A percentile compares a stretch with the other conserved stretches of the same genome.
Evolutionary conservation across 2,797 vertebrate genomes (phyloP).

Genomic region (Podarcis lilfordi): DNA sequence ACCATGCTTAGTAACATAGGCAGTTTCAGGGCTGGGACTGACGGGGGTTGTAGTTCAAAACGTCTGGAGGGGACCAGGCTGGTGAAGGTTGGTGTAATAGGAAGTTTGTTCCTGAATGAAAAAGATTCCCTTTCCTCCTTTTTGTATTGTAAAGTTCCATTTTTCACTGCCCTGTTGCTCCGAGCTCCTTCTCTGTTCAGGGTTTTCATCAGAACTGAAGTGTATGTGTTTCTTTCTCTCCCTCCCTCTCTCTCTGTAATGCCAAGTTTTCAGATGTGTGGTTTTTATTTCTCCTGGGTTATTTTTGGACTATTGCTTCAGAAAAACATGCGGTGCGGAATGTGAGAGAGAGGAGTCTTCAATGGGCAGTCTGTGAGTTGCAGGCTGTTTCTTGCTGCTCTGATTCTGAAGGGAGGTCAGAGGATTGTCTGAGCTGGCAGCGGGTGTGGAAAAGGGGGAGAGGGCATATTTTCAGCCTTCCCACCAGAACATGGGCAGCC

Average conservation of each 20-base stretch:
- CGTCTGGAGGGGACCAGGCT: not conserved
- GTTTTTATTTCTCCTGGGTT: constrained; percentile 14
- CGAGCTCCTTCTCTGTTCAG: constrained; percentile 22
- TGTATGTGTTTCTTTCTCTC: not conserved
- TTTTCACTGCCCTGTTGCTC: constrained; percentile 15
- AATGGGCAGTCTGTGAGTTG: accelerated
- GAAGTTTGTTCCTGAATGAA: constrained; percentile 10
- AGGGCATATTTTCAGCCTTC: not conserved
- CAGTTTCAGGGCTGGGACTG: too few species aligned
- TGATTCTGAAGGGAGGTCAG: not conserved
- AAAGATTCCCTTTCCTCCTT: not conserved
- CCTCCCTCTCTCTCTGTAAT: not conserved
- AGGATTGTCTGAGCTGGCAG: accelerated
- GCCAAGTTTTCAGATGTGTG: not conserved
- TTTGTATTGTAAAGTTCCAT: too few species aligned
- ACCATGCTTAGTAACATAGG: too few species aligned
- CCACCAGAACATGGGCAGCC: not conserved
- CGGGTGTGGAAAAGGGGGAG: too few species aligned
- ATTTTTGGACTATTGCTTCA: constrained; percentile 55
- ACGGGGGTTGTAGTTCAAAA: too few species aligned
- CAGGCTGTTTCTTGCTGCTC: accelerated
- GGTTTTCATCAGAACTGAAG: not conserved
- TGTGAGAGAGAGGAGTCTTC: not conserved
- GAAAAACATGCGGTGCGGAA: not conserved
- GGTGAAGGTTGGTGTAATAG: not conserved